Evolutionary conservation across 2,113 vertebrate species (phyloP).

Genomic region (Glaucidium brasilianum): DNA sequence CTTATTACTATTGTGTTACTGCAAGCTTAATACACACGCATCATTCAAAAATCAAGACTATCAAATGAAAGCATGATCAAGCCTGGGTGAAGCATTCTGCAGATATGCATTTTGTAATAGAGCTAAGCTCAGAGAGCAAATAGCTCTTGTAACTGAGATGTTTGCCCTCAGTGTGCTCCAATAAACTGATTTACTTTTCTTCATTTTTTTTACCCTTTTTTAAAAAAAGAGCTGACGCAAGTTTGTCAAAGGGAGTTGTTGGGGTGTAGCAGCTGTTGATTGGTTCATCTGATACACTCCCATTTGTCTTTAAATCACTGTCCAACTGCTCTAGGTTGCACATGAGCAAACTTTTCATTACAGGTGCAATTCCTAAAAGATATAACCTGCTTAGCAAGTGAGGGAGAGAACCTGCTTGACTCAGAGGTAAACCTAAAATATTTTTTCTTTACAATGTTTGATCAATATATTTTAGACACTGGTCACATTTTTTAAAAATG

Average conservation of each 20-base stretch:
- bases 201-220: slow-evolving; percentile 31
- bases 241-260: slow-evolving; percentile 72
- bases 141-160: slow-evolving; percentile 68
- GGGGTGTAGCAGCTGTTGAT: slow-evolving; percentile 67
- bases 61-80: neutral
- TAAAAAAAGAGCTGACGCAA: slow-evolving; percentile 75
- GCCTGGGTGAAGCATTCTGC: neutral
- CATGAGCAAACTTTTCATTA: slow-evolving; percentile 58
- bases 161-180: slow-evolving; percentile 68
- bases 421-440: slow-evolving; percentile 65
- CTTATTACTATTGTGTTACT: neutral
- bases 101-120: slow-evolving; percentile 60
- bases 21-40: neutral
- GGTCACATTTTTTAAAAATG: neutral
- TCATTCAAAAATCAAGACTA: neutral
- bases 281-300: slow-evolving; percentile 76
- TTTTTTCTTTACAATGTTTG: neutral
- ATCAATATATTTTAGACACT: neutral
- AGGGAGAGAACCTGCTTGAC: slow-evolving; percentile 10
- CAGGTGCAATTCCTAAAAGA: slow-evolving; percentile 54
- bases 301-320: slow-evolving; percentile 80
- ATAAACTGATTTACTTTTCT: slow-evolving; percentile 65
- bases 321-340: slow-evolving; percentile 52
- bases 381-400: neutral
- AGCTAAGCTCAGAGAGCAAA: slow-evolving; percentile 72